Base-by-base conservation (phyloP, 92 coral and sea anemone species). In the Heteractis magnifica region DNA sequence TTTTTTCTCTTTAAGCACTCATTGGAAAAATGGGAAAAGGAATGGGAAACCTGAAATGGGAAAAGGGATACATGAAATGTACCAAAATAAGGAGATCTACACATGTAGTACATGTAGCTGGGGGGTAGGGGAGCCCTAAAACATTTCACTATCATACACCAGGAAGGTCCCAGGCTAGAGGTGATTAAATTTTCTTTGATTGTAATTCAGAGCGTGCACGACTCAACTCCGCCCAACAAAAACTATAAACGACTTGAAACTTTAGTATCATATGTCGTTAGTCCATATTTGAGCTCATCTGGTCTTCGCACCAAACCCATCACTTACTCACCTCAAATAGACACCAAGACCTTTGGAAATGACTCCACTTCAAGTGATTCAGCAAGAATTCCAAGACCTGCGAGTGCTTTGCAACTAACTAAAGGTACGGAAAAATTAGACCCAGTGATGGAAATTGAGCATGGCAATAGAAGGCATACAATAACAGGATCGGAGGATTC, bases 271-370 rank as follows among this genome's bases (percentile, higher is more conserved):
- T 94, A 87, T 82, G 93, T 91, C 9, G 99, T 97, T 41, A 81
- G 85, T 12, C 99, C 99, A 7, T 97, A 85, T 80, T 86, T 97
- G 55, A 97, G 99, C 82, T 94, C 99, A 13, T 88, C 93, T 1
- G 97, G 96, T 6, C 76, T 97, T 5, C 77, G 89, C 71, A 86
- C 88, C 12, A 90, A 90, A 76, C 92, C 95, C 13, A 89, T 58
- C 10, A 50, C 85, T 51, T 75, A 72, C 77, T n/a, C 85, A 41
- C 64, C 52, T 49, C 81, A 81, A 3, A 65, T 52, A 1, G 71
- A 76, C 12, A 84, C 83, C 18, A 72, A 78, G 51, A 81, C 56
- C 4, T 68, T 81, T 68, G 49, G 52, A 41, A 72, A 64, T 8
- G 84, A 81, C 52, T 50, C 77, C 16, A 62, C 65, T 18, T 15